These are phyloP conservation scores for Hydroisotoma schaefferi DNA, from an alignment of 2,888 invertebrate genomes.

Conservation along the genomic window DNA sequence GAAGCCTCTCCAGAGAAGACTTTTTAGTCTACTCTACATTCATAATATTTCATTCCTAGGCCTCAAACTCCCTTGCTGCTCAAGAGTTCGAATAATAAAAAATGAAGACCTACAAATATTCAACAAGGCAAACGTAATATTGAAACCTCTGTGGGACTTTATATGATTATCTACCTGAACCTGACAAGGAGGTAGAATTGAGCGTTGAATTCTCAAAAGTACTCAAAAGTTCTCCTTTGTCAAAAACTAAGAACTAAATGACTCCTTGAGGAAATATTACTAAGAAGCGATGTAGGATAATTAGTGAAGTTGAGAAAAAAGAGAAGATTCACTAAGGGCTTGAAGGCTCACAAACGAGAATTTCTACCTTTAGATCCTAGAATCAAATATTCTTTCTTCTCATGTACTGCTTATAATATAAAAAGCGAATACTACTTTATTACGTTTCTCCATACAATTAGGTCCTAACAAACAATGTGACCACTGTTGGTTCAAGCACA, in stretches of 20 bases:
- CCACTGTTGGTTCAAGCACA: too few relatives aligned
- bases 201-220: not conserved
- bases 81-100: not conserved
- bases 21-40: too few relatives aligned
- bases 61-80: too few relatives aligned
- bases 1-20: too few relatives aligned
- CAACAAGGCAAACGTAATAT: conserved; percentile 9
- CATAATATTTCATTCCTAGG: too few relatives aligned
- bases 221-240: conserved; percentile 5
- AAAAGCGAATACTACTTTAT: too few relatives aligned
- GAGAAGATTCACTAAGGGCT: not conserved
- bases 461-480: too few relatives aligned
- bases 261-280: conserved; percentile 2
- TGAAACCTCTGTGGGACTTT: conserved; percentile 6
- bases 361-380: too few relatives aligned
- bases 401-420: too few relatives aligned
- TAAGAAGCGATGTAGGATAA: conserved; percentile 1
- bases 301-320: conserved; percentile 1
- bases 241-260: not conserved
- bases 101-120: conserved; percentile 3
- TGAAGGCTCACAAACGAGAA: conserved; percentile 1
- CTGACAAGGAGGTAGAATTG: too few relatives aligned
- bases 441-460: too few relatives aligned
- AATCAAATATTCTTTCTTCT: too few relatives aligned
- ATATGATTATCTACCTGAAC: conserved; percentile 15